These are phyloP conservation scores for Erinaceus europaeus DNA, from an alignment of 2,113 vertebrate species.

Conservation along the genomic window DNA sequence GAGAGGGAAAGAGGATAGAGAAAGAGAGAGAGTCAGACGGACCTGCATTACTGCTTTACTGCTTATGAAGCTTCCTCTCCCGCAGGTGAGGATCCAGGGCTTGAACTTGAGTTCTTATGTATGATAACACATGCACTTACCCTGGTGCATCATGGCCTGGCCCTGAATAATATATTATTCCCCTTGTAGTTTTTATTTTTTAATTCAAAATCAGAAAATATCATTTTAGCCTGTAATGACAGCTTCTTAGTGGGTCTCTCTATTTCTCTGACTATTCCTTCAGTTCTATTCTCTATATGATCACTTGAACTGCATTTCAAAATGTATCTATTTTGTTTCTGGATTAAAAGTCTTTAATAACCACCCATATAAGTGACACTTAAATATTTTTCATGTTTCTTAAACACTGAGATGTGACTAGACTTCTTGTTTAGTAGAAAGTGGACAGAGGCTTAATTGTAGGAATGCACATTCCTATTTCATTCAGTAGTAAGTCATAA, in stretches of 20 bases:
- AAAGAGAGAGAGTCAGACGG: too few relatives aligned
- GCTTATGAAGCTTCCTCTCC: too few relatives aligned
- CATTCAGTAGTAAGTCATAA: not conserved
- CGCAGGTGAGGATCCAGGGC: too few relatives aligned
- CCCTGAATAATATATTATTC: too few relatives aligned
- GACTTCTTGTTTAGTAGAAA: not conserved
- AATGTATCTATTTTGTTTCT: not conserved
- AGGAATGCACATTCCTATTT: slow-evolving; percentile 9
- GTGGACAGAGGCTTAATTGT: not conserved
- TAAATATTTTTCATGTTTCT: not conserved
- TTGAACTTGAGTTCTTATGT: too few relatives aligned
- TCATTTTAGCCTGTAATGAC: too few relatives aligned
- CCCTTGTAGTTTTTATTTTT: too few relatives aligned
- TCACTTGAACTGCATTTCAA: not conserved
- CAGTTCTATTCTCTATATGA: not conserved
- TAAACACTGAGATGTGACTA: not conserved
- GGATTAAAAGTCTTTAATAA: not conserved
- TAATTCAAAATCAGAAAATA: too few relatives aligned
- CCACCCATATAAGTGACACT: not conserved
- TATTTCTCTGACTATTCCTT: not conserved
- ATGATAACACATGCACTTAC: too few relatives aligned
- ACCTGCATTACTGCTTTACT: too few relatives aligned
- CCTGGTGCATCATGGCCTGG: too few relatives aligned
- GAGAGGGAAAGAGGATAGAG: too few relatives aligned
- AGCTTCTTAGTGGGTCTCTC: not conserved